phyloP scores from a whole-genome alignment of 1,140 invertebrate genomes.

The Caerostris darwini region DNA sequence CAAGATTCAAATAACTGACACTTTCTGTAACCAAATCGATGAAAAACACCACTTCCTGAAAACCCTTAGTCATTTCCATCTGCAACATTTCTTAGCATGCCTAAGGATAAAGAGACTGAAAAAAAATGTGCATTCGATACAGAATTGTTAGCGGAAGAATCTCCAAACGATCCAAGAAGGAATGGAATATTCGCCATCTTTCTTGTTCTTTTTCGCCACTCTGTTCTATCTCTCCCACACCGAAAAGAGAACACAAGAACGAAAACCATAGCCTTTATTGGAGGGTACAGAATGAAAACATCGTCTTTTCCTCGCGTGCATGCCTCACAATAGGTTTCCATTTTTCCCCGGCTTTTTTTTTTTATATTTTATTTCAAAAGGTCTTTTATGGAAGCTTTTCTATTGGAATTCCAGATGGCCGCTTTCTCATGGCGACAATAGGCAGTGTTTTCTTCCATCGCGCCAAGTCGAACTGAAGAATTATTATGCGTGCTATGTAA shows the following conservation, averaged over 20 bases:
- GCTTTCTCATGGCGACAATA: constrained; percentile 17
- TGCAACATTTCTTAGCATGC: not conserved
- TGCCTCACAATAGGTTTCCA: constrained; percentile 4
- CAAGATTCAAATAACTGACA: too few species aligned
- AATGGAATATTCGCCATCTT: not conserved
- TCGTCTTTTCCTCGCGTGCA: not conserved
- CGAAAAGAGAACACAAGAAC: not conserved
- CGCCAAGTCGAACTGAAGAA: not conserved
- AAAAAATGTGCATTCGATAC: not conserved
- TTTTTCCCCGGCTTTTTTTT: not conserved
- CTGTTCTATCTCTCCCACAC: too few species aligned
- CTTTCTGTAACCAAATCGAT: not conserved
- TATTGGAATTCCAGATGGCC: not conserved
- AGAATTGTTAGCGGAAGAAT: not conserved
- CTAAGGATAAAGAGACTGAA: not conserved
- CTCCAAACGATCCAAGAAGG: not conserved
- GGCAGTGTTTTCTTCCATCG: not conserved
- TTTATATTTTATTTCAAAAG: not conserved
- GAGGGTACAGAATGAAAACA: constrained; percentile 25
- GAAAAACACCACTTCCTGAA: not conserved
- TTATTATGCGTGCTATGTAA: not conserved
- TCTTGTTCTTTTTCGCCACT: not conserved
- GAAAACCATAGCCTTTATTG: not conserved
- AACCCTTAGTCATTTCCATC: not conserved
- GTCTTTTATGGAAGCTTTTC: constrained; percentile 3